These are phyloP conservation scores for Sphaeramia orbicularis DNA, from an alignment of 2,797 vertebrate species.

Conservation along the genomic window DNA sequence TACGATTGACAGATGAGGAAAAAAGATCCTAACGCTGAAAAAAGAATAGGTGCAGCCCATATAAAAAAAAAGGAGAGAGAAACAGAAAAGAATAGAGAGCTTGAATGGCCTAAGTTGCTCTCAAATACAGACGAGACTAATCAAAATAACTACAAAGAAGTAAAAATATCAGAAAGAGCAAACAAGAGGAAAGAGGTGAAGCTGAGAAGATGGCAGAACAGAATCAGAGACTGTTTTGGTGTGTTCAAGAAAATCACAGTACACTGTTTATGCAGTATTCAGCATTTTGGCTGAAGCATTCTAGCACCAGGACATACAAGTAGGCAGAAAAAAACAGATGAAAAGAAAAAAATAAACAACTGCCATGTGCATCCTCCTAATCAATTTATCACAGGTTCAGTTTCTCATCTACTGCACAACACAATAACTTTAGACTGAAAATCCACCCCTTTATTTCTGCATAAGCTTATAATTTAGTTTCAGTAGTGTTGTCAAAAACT, in stretches of 20 bases:
- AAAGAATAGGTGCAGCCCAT: slow-evolving; percentile 25
- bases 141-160: slow-evolving; percentile 28
- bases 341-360: too few species aligned
- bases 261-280: not conserved
- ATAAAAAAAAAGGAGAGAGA: slow-evolving; percentile 42
- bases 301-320: too few species aligned
- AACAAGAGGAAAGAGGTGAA: slow-evolving; percentile 15
- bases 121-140: slow-evolving; percentile 26
- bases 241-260: not conserved
- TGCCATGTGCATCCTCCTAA: too few species aligned
- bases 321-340: too few species aligned
- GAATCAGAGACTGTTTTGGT: not conserved
- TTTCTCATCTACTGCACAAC: not conserved
- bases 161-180: slow-evolving; percentile 40
- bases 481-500: not conserved
- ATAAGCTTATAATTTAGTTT: too few species aligned
- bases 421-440: not conserved
- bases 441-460: not conserved
- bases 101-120: slow-evolving; percentile 12
- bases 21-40: slow-evolving; percentile 2
- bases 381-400: too few species aligned
- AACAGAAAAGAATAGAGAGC: slow-evolving; percentile 41
- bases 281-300: too few species aligned
- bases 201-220: slow-evolving; percentile 8
- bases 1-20: slow-evolving; percentile 14